Conservation (phyloP, 2,113 vertebrate species). For the Spea multiplicata region DNA sequence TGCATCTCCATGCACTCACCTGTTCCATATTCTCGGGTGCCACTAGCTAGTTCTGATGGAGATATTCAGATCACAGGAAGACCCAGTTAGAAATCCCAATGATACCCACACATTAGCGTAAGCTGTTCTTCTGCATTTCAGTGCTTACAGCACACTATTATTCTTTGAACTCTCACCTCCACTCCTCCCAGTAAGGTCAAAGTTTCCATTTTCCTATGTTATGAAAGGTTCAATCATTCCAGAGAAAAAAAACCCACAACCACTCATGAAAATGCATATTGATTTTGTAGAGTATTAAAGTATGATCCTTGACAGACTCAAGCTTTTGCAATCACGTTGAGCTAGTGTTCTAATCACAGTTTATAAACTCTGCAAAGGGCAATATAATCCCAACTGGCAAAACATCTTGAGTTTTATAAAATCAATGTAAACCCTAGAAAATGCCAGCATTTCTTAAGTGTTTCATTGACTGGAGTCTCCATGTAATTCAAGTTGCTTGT, state of each 20-base stretch:
- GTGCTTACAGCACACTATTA: not conserved
- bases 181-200: not conserved
- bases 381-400: too few relatives aligned
- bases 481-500: too few relatives aligned
- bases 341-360: too few relatives aligned
- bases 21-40: not conserved
- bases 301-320: too few relatives aligned
- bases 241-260: not conserved
- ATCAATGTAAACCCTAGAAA: too few relatives aligned
- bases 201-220: not conserved
- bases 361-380: too few relatives aligned
- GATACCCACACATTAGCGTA: not conserved
- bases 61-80: not conserved
- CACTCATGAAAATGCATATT: too few relatives aligned
- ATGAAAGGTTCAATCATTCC: not conserved
- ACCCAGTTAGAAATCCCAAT: not conserved
- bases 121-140: not conserved
- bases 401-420: too few relatives aligned
- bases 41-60: not conserved
- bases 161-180: not conserved
- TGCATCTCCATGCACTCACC: not conserved
- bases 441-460: too few relatives aligned
- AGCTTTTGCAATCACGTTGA: too few relatives aligned
- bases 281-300: too few relatives aligned
- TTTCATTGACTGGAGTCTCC: too few relatives aligned